Evolutionary conservation across 2,113 vertebrate genomes (phyloP), one percentile per base, ranked within the genome.

Genomic region (Orientallactaga bullata): DNA sequence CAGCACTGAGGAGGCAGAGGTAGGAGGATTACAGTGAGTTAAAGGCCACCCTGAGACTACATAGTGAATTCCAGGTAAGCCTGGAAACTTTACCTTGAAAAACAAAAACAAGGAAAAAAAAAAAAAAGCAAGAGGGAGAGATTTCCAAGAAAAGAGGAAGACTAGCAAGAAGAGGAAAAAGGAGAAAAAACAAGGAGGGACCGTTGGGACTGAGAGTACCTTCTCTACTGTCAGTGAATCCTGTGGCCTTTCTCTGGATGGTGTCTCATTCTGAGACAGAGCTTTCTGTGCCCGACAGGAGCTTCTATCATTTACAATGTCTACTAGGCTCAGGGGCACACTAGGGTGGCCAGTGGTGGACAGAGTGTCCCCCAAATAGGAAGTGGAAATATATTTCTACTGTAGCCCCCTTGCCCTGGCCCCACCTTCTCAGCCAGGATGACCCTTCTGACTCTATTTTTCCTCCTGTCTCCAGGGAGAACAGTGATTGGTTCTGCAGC

Each of bases 401-500:
- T 0, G 11, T 73, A 24, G 13, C 2, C 42, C 89, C 83, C n/a
- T 85, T 72, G n/a, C n/a, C n/a, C 35, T 74, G 32, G 76, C 39
- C 47, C 47, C 80, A 87, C 37, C 91, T 78, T n/a, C 71, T 73
- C 47, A 17, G 20, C 60, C 69, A 20, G 47, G 61, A 23, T 35
- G 2, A 15, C 26, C 20, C 20, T 55, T 58, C 68, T 85, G 35
- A 93, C 82, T 85, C 55, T 6, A 35, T 11, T 85, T 58, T 69
- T 13, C 82, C 73, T 97, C 39, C 65, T 89, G 30, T 81, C 28
- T 51, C 55, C 97, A 99, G 99, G 99, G 69, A 98, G 97, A 94
- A 99, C 99, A 0, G 98, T 98, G 10, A 98, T 99, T 17, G 99
- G 99, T 94, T 98, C 99, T 0, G 98, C 97, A 0, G 97, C 96